These are phyloP conservation scores for Amblyteles armatorius DNA, from an alignment of 2,888 invertebrate species.

Conservation along the genomic window DNA sequence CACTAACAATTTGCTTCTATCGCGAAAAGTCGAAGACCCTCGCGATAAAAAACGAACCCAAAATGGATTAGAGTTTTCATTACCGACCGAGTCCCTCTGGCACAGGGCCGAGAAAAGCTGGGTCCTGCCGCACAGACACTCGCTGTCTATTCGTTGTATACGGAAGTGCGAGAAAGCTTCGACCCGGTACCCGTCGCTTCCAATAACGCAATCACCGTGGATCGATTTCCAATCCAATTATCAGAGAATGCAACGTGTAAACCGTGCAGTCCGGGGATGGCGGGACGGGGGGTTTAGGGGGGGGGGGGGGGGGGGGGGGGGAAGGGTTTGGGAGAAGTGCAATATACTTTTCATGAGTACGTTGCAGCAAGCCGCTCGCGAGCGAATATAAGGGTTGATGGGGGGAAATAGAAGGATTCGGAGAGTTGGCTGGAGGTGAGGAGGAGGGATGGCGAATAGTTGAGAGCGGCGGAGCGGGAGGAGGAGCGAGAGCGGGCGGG, in stretches of 20 bases:
- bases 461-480: constrained; percentile 20
- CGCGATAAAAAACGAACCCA: too few relatives aligned
- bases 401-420: constrained; percentile 3
- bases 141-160: constrained; percentile 21
- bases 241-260: constrained; percentile 81
- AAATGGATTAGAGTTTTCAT: too few relatives aligned
- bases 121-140: background rate
- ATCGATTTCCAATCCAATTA: constrained; percentile 83
- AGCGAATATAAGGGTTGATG: constrained; percentile 44
- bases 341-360: constrained; percentile 81
- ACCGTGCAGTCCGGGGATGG: constrained; percentile 65
- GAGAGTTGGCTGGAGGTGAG: constrained; percentile 7
- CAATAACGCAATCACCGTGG: constrained; percentile 74
- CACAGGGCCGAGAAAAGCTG: background rate
- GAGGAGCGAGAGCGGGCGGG: constrained; percentile 1
- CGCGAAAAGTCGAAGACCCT: too few relatives aligned
- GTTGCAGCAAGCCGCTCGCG: constrained; percentile 44
- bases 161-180: constrained; percentile 30
- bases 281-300: background rate
- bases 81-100: too few relatives aligned
- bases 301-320: constrained; percentile 50
- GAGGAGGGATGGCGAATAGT: constrained; percentile 8
- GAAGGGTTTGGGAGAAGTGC: constrained; percentile 70
- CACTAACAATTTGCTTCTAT: too few relatives aligned
- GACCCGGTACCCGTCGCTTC: constrained; percentile 65